A percentile compares a stretch with the other conserved stretches of the same genome.
These are phyloP conservation scores for Aurelia sp. DNA, from an alignment of 30 jellyfish, hydroid and myxozoan species.

Conservation along the genomic window DNA sequence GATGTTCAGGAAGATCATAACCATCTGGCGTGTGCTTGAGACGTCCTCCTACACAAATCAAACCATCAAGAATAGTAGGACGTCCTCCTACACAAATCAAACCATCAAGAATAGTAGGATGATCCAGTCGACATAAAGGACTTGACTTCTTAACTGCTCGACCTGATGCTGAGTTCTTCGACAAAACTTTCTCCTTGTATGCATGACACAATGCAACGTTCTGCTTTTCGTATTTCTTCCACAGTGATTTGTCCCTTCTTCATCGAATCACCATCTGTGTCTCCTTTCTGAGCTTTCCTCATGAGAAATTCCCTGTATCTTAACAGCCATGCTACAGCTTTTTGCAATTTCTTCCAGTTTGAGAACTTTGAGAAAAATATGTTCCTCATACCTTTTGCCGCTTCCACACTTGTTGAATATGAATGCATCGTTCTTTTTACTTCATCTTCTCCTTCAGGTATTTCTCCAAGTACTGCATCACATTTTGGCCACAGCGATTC, in stretches of 20 bases:
- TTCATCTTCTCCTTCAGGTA: slow-evolving; percentile 29
- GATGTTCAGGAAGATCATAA: too few relatives aligned
- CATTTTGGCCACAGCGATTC: too few relatives aligned
- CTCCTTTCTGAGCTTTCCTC: too few relatives aligned
- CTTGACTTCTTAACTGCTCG: neutral
- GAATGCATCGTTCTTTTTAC: slow-evolving; percentile 1
- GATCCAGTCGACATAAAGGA: neutral
- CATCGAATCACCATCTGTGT: neutral
- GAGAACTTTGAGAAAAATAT: neutral
- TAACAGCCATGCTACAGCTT: slow-evolving; percentile 8
- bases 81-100: too few relatives aligned
- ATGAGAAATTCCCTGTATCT: too few relatives aligned
- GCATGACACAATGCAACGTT: neutral
- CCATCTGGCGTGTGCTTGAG: neutral
- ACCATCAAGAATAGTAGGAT: too few relatives aligned
- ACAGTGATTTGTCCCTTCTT: too few relatives aligned
- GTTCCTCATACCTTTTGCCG: neutral
- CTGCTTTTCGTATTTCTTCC: too few relatives aligned
- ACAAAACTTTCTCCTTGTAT: neutral
- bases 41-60: slow-evolving; percentile 15
- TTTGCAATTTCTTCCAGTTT: slow-evolving; percentile 10
- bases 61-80: neutral
- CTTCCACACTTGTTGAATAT: neutral
- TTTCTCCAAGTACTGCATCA: neutral
- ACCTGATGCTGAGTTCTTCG: neutral